phyloP scores from a whole-genome alignment of 1,140 invertebrate species.

The Mylabris phalerata region DNA sequence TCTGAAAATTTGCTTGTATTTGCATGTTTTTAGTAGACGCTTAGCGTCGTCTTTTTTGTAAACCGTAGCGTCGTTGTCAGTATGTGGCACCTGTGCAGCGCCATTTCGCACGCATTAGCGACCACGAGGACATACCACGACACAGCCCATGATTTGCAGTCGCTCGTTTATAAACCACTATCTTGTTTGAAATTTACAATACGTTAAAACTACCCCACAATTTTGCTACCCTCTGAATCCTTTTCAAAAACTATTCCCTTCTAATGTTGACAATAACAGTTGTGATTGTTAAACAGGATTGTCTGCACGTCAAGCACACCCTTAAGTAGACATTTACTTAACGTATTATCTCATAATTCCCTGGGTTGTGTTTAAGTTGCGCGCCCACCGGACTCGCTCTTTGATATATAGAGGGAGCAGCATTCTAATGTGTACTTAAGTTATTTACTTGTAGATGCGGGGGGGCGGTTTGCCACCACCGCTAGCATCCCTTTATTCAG shows the following conservation, averaged over 20 bases:
- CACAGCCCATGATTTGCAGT: constrained; percentile 29
- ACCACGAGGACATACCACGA: constrained; percentile 27
- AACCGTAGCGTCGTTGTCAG: constrained; percentile 17
- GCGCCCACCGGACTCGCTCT: constrained; percentile 28
- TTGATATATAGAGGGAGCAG: constrained; percentile 36
- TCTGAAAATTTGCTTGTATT: no score
- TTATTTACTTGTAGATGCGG: constrained; percentile 32
- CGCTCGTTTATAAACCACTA: constrained; percentile 19
- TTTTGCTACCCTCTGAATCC: no score
- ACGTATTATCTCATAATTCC: constrained; percentile 41
- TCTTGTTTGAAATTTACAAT: background rate
- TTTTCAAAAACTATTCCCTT: no score
- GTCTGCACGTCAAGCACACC: background rate
- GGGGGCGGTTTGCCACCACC: constrained; percentile 15
- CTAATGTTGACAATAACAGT: no score
- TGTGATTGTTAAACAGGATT: no score
- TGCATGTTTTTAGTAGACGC: no score
- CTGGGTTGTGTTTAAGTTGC: constrained; percentile 38
- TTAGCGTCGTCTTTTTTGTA: no score
- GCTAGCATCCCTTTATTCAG: no score
- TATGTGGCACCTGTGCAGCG: constrained; percentile 24
- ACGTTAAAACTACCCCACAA: no score
- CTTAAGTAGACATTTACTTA: constrained; percentile 38
- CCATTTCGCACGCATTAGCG: constrained; percentile 31
- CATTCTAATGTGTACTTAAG: constrained; percentile 36